Evolutionary conservation across 1,140 invertebrate genomes (phyloP), one percentile per base, ranked within the genome.

Genomic region (Cephus cinctus): DNA sequence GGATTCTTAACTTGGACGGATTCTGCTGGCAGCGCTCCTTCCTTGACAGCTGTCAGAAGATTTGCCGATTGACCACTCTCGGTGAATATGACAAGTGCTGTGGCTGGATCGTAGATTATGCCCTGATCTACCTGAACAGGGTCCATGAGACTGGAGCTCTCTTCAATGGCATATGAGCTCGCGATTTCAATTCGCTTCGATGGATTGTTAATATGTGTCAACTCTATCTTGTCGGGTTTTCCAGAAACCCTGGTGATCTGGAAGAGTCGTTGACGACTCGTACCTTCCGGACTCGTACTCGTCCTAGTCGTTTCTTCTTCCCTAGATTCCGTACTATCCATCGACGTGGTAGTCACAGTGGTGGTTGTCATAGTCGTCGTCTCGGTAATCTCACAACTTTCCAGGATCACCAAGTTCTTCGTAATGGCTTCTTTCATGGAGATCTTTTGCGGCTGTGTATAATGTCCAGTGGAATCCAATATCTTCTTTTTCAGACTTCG

Each of bases 381-480:
- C 63, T 81, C 68, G 30, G 80, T 77, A 5, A 20, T 9, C 30
- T 66, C 71, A n/a, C n/a, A n/a, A 5, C 75, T 67, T 53, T 84
- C 78, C n/a, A 86, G 63, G 27, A 85, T 74, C 15, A 94, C 80
- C 43, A 84, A 83, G 30, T 80, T 79, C 57, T 81, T 79, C 27
- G 80, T 75, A 39, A 97, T 86, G 5, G 92, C 91, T 67, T 91
- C 85, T 65, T 86, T 85, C 80, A 97, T 85, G 4, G 85, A 86
- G 12, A 87, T 77, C 57, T 81, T 81, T 16, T 72, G 69, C 20
- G 73, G 71, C 46, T 78, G 60, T 36, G 73, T 80, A 67, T 90
- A 91, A 67, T 86, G 83, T 4, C 92, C 91, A 21, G 83, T 88
- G 15, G 78, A 75, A 69, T 95, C 87, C 45, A 95, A 64, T 25